Conservation (phyloP, 2,888 invertebrate genomes). For the Thereva unica region DNA sequence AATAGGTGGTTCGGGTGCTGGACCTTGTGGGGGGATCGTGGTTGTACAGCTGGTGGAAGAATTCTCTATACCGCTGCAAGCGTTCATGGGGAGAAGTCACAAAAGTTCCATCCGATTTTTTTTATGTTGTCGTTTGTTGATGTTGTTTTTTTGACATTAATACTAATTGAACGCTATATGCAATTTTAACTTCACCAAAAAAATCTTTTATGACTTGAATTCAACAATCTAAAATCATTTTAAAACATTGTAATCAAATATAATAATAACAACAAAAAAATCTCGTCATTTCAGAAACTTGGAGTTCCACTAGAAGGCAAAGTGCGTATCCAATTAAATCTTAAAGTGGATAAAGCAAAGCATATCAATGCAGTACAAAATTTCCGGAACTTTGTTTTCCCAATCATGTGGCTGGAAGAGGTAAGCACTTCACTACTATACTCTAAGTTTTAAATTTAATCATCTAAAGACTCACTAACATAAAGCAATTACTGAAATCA, state of each 20-base stretch:
- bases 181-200: not conserved
- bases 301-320: conserved; percentile 83
- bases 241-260: not conserved
- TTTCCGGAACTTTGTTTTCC: conserved; percentile 80
- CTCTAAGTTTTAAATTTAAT: not conserved
- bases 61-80: too few relatives aligned
- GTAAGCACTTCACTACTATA: conserved; percentile 55
- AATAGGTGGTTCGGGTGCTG: too few relatives aligned
- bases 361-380: conserved; percentile 72
- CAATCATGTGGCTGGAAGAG: conserved; percentile 89
- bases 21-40: too few relatives aligned
- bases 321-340: conserved; percentile 78
- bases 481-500: too few relatives aligned
- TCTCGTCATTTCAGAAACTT: conserved; percentile 68
- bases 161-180: not conserved
- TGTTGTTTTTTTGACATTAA: too few relatives aligned
- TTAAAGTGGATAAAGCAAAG: conserved; percentile 76
- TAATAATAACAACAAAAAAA: not conserved
- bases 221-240: not conserved
- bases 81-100: too few relatives aligned
- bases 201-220: too few relatives aligned
- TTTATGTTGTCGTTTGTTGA: too few relatives aligned
- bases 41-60: too few relatives aligned
- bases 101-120: too few relatives aligned
- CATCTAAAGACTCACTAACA: too few relatives aligned